Base-by-base conservation (phyloP, 2,888 invertebrate genomes). In the Chrysopilus asiliformis region DNA sequence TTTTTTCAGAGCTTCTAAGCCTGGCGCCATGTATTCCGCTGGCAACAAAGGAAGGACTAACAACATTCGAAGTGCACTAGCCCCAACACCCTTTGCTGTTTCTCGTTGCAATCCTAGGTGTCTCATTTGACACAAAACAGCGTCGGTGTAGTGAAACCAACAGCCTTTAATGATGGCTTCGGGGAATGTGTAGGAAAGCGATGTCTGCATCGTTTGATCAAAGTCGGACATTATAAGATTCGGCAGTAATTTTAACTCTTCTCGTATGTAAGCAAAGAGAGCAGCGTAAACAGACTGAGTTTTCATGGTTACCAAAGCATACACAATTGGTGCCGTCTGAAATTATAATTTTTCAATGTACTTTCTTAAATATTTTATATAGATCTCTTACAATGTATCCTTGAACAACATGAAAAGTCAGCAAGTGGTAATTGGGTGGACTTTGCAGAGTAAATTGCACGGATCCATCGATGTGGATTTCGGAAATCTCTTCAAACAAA, bases 21-120 rank as follows among this genome's bases (percentile, higher is more conserved):
- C 52, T 2, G 49, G 49, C 5, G 44, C 38, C 44, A 52, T 51
- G 30, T 52, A 52, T 31, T 52, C 51, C 1, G 52, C 49, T 3
- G 52, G 52, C 5, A 52, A 34, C 13, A 52, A 34, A 8, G 52
- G 52, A 15, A 52, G 35, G 1, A 50, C 51, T 6, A 52, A 34
- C 4, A 52, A 12, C 51, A 52, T 51, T 9, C 49, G 43, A 26
- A 51, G 26, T 3, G 46, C 48, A 44, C 49, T 49, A 2, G 48
- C 46, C 7, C 48, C 47, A 9, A 47, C 43, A 2, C 49, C 47
- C 29, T 49, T 49, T 1, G 45, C 36, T 8, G 47, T 49, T 39
- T 51, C 50, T 7, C 46, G 38, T 31, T 49, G 47, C 24, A 51
- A 16, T 5, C 42, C 34, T 1, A 50, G 38, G 2, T 32, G 37